Evolutionary conservation across 2,888 invertebrate species (phyloP), one percentile per base, ranked within the genome.

Genomic region (Caenorhabditis sulstoni): DNA sequence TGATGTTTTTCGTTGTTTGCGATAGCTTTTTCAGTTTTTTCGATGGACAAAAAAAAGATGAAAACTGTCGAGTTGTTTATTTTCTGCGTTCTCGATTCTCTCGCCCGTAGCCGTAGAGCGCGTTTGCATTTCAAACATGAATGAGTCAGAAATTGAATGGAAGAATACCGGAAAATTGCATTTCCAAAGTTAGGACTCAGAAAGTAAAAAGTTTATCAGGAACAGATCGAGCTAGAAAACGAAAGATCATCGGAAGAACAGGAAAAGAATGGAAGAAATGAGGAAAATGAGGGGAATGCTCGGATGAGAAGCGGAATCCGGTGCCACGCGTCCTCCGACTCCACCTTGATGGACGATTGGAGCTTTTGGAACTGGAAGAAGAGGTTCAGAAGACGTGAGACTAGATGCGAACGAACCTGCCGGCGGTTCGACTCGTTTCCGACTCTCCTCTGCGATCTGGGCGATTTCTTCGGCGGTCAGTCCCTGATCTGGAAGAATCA

Each of bases 401-500:
- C n/a, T n/a, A n/a, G n/a, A n/a, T n/a, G n/a, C n/a, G n/a, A n/a
- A n/a, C n/a, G n/a, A n/a, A n/a, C n/a, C n/a, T 11, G n/a, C 44
- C 44, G 44, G 4, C 47, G 47, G 47, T 3, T 18, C 35, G 7
- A n/a, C 22, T 12, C 53, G 62, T 29, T 64, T 50, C 44, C 20
- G 7, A 37, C 64, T 64, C 39, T 73, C 73, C 4, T 37, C 58
- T 12, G 20, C 50, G 22, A 73, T 73, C 14, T n/a, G 11, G 2
- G 64, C 64, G 1, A 65, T 3, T 29, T 73, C 73, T 1, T 73
- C 73, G 23, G 64, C 73, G 11, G 64, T 14, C 0, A 73, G 49
- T 18, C 29, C 12, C 5, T 64, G 49, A 18, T 52, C 73, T 0
- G 73, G 64, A 7, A 73, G 45, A 18, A 73, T 16, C 3, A 58